A percentile compares a stretch with the other conserved stretches of the same genome.
phyloP scores from a whole-genome alignment of 2,797 vertebrate genomes.

The Cygnus olor region DNA sequence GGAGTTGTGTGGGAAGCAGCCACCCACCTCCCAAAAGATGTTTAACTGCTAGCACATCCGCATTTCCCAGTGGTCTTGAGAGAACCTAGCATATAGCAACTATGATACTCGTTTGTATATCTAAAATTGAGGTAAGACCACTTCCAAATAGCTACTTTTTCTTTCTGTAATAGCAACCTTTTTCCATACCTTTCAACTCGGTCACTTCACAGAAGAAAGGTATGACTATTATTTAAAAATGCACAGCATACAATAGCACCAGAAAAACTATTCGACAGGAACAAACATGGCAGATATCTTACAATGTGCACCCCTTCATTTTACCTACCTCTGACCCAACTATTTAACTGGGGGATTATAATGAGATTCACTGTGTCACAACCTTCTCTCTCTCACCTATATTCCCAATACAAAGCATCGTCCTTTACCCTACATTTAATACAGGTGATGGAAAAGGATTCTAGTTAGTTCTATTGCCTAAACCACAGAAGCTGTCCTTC shows the following conservation, averaged over 20 bases:
- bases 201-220: neutral
- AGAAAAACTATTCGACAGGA: neutral
- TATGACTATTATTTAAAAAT: neutral
- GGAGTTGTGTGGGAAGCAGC: neutral
- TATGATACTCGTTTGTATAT: neutral
- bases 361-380: neutral
- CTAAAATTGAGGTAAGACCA: neutral
- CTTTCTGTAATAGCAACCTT: neutral
- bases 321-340: neutral
- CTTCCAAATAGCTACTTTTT: neutral
- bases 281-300: neutral
- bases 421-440: neutral
- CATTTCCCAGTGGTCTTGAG: neutral
- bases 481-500: slow-evolving; percentile 18
- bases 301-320: neutral
- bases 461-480: slow-evolving; percentile 1
- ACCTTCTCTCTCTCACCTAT: neutral
- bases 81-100: neutral
- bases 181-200: neutral
- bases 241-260: neutral
- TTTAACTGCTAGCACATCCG: neutral
- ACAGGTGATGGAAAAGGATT: neutral
- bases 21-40: neutral
- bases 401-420: neutral
- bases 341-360: neutral